Evolutionary conservation across 2,113 vertebrate species (phyloP), one percentile per base, ranked within the genome.

Genomic region (Tonatia bakeri): DNA sequence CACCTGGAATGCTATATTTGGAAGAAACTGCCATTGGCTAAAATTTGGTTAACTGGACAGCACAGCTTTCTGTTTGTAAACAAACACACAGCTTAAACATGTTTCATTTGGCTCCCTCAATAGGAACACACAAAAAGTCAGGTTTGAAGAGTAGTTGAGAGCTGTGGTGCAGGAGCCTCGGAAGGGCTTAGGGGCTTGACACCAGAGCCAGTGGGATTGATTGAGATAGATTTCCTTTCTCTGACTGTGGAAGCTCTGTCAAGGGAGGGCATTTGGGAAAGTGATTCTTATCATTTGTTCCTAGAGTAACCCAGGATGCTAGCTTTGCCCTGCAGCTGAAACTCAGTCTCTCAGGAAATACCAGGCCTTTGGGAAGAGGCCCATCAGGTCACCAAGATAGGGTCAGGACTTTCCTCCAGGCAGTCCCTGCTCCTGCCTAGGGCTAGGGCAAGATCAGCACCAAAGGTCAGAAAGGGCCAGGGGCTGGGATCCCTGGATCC

Each of bases 231-330:
- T 77, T 88, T 92, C 17, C 45, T 64, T 92, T 85, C 76, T 92
- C 43, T 72, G 45, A 84, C 73, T 38, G 1, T 92, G 77, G 61
- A 61, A 92, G 96, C 61, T 81, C 38, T 56, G 67, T 77, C 28
- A 65, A 96, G 50, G 70, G 52, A 69, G 5, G 31, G 22, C 85
- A 73, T 94, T 43, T 61, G 26, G 40, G 47, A 3, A 81, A 95
- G 92, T 33, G 7, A 84, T 87, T 95, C 65, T 73, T 82, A 26
- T 69, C 79, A 90, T 82, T 94, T 88, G 11, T 88, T 94, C 93
- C 80, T 76, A 94, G n/a, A 72, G 24, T 73, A 90, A 65, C 54
- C 17, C 54, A 75, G 69, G 12, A 79, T n/a, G n/a, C 69, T 40
- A 69, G 5, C 22, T 82, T 86, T 79, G 82, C 45, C 67, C 93